These are phyloP conservation scores for Muntiacus reevesi DNA, from an alignment of 2,113 vertebrate genomes.

Conservation along the genomic window DNA sequence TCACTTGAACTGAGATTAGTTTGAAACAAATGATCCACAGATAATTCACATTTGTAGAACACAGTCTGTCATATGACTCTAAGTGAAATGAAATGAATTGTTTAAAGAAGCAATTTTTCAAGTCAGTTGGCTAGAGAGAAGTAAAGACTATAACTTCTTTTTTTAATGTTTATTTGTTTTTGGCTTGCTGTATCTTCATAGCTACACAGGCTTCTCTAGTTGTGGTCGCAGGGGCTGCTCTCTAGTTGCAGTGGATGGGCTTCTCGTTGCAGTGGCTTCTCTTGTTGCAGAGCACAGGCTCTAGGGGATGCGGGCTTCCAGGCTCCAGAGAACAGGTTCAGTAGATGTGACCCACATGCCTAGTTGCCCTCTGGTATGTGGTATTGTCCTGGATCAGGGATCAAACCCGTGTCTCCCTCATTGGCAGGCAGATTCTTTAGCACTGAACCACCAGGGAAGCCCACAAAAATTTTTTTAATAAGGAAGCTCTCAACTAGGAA, in stretches of 20 bases:
- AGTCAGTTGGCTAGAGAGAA: background rate
- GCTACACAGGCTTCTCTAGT: background rate
- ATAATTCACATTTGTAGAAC: background rate
- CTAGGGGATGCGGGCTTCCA: background rate
- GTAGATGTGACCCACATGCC: background rate
- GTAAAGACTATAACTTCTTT: background rate
- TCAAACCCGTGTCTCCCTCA: background rate
- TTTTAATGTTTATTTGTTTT: background rate
- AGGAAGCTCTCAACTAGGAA: background rate
- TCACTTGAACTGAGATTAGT: background rate
- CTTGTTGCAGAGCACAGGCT: background rate
- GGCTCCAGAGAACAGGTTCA: background rate
- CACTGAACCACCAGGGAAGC: background rate
- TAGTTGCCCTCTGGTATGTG: background rate
- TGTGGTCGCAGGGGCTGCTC: background rate
- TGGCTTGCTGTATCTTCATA: background rate
- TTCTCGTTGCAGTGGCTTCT: background rate
- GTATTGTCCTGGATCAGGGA: background rate
- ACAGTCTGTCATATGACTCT: background rate
- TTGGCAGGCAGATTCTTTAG: background rate
- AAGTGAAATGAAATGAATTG: background rate
- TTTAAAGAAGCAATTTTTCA: background rate
- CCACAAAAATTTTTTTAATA: background rate
- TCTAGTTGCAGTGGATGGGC: background rate
- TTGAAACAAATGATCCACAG: background rate